phyloP scores from a whole-genome alignment of 2,113 vertebrate species.

The Chionis minor region DNA sequence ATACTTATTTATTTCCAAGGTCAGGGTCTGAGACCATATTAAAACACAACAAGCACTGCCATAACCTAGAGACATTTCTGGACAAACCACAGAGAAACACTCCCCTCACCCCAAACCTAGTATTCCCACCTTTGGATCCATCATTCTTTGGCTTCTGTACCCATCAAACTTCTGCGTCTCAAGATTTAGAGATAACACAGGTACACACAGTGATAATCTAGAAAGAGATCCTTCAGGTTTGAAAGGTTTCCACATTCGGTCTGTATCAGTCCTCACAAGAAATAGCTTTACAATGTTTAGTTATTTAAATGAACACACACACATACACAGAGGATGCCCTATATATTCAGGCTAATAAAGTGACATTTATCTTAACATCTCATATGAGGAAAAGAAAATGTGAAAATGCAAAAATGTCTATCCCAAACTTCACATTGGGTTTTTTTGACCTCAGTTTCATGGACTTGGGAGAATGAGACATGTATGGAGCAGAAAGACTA shows the following conservation, averaged over 20 bases:
- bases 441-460: background rate
- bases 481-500: background rate
- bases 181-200: background rate
- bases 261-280: background rate
- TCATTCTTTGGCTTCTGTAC: background rate
- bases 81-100: background rate
- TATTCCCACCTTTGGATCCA: background rate
- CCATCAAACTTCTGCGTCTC: background rate
- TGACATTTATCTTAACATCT: background rate
- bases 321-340: background rate
- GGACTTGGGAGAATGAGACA: accelerated
- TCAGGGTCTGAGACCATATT: background rate
- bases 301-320: background rate
- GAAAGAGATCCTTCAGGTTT: background rate
- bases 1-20: background rate
- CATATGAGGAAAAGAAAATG: background rate
- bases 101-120: background rate
- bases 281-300: background rate
- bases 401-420: background rate
- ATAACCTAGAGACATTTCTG: background rate
- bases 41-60: background rate
- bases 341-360: background rate
- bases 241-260: background rate
- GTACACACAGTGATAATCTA: background rate
- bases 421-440: background rate